phyloP scores from a whole-genome alignment of 2,113 vertebrate species.

The Cyprinodon variegatus region DNA sequence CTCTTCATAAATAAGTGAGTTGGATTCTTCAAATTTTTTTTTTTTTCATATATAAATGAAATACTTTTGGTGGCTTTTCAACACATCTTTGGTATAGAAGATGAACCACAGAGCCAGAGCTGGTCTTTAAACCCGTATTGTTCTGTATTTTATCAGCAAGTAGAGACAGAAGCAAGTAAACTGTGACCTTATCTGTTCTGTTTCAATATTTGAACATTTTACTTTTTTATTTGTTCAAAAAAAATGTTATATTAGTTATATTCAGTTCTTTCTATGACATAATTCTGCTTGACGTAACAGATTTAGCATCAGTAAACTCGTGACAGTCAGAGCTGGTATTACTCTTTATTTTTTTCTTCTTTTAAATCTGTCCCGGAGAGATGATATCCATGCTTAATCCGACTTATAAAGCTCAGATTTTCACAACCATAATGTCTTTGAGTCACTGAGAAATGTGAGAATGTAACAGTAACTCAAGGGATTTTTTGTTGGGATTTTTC shows the following conservation, averaged over 20 bases:
- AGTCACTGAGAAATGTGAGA: not conserved
- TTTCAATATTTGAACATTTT: too few relatives aligned
- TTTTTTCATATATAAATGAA: too few relatives aligned
- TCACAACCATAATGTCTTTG: not conserved
- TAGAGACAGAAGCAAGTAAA: too few relatives aligned
- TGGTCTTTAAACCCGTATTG: too few relatives aligned
- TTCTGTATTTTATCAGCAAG: too few relatives aligned
- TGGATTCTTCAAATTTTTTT: too few relatives aligned
- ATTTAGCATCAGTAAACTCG: not conserved
- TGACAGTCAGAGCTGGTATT: not conserved
- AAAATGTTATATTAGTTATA: not conserved
- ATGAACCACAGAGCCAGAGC: too few relatives aligned
- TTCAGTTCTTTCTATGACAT: not conserved
- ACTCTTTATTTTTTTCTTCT: not conserved
- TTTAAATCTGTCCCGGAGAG: not conserved
- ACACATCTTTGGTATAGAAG: too few relatives aligned
- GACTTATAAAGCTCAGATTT: not conserved
- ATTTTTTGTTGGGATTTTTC: not conserved
- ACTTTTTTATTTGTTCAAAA: too few relatives aligned
- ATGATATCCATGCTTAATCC: conserved; percentile 5
- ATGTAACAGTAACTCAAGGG: not conserved
- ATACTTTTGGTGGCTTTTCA: too few relatives aligned
- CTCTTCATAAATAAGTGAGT: too few relatives aligned
- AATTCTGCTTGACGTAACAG: not conserved
- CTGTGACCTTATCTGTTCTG: too few relatives aligned